A percentile compares a stretch with the other conserved stretches of the same genome.
Evolutionary conservation across 2,888 invertebrate species (phyloP).

Genomic region (Brenthis ino): DNA sequence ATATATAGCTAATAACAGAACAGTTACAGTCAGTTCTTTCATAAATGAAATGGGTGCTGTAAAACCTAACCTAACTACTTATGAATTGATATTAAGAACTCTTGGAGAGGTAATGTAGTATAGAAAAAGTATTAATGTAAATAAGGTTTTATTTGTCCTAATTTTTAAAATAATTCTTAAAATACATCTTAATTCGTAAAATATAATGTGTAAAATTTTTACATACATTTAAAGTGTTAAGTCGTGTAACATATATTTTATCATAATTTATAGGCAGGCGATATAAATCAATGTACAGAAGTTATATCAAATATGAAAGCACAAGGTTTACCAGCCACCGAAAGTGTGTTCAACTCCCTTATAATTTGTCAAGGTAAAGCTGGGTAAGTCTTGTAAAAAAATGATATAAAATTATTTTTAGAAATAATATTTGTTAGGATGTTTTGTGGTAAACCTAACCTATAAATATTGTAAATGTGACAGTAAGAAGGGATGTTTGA

Average conservation of each 20-base stretch:
- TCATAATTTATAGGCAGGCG: slow-evolving; percentile 67
- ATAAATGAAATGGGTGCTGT: slow-evolving; percentile 71
- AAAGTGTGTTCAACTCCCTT: slow-evolving; percentile 82
- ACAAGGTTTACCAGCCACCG: slow-evolving; percentile 76
- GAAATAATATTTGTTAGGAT: background rate
- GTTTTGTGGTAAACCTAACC: background rate
- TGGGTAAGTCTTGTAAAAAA: slow-evolving; percentile 60
- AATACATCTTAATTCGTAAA: background rate
- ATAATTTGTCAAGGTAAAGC: slow-evolving; percentile 82
- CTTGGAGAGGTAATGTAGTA: slow-evolving; percentile 72
- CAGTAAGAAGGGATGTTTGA: no score
- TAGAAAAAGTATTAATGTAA: slow-evolving; percentile 20
- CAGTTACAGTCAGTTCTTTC: slow-evolving; percentile 69
- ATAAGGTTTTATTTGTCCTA: no score
- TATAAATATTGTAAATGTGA: no score
- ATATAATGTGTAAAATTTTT: background rate
- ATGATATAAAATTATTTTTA: background rate
- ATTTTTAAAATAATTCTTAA: no score
- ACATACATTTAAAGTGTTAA: background rate
- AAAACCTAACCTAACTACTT: slow-evolving; percentile 77
- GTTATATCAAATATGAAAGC: slow-evolving; percentile 84
- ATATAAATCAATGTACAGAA: slow-evolving; percentile 80
- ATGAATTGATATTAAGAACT: slow-evolving; percentile 80
- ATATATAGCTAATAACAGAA: slow-evolving; percentile 81
- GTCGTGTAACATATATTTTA: background rate